phyloP scores from a whole-genome alignment of 2,113 vertebrate species.

The Embiotoca jacksoni region DNA sequence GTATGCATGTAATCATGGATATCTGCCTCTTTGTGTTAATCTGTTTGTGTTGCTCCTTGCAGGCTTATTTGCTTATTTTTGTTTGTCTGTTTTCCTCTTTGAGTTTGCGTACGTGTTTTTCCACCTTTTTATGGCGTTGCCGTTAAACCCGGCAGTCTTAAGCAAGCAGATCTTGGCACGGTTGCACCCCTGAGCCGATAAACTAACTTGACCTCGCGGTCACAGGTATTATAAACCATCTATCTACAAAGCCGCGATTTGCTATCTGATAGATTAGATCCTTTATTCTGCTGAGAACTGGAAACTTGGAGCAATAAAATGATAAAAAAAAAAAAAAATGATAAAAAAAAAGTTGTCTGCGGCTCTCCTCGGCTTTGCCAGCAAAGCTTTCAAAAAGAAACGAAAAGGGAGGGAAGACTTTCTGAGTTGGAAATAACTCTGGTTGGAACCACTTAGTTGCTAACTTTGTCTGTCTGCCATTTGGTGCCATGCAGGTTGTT shows the following conservation, averaged over 20 bases:
- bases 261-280: slow-evolving; percentile 40
- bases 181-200: slow-evolving; percentile 22
- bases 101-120: not conserved
- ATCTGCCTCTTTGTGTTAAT: not conserved
- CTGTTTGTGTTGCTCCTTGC: not conserved
- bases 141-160: slow-evolving; percentile 27
- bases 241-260: slow-evolving; percentile 31
- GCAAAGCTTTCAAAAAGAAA: not conserved
- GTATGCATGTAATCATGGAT: not conserved
- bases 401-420: not conserved
- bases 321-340: slow-evolving; percentile 36
- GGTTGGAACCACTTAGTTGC: too few relatives aligned
- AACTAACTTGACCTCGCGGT: slow-evolving; percentile 28
- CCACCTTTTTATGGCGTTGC: slow-evolving; percentile 15
- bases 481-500: too few relatives aligned
- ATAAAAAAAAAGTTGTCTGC: slow-evolving; percentile 8
- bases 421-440: not conserved
- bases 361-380: not conserved
- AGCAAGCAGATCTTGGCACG: slow-evolving; percentile 34
- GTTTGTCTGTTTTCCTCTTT: not conserved
- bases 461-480: too few relatives aligned
- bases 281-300: slow-evolving; percentile 40
- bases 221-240: slow-evolving; percentile 18
- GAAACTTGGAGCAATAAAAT: slow-evolving; percentile 63
- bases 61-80: not conserved